Evolutionary conservation across 2,797 vertebrate species (phyloP), one percentile per base, ranked within the genome.

Genomic region (Huso huso): DNA sequence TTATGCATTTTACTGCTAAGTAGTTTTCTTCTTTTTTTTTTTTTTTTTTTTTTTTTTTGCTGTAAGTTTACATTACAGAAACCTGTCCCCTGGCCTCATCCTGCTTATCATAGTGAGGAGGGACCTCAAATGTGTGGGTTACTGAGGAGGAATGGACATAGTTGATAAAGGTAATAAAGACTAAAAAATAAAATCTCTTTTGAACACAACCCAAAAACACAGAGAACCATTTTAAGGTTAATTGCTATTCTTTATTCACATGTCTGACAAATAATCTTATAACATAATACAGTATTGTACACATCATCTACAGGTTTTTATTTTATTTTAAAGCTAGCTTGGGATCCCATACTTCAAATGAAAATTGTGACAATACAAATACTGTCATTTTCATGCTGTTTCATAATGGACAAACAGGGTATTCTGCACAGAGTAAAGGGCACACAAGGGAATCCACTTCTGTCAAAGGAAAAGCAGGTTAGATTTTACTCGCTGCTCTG

Each of bases 181-280:
- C 11, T 9, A 60, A 66, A 51, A 48, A 12, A 9, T 51, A 48
- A 9, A n/a, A 52, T 18, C 48, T 51, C 48, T 62, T 13, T 48
- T 67, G 12, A 67, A n/a, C 13, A 6, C 7, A 37, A 66, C 65
- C n/a, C 9, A 65, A 49, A 15, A 10, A 61, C 48, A 64, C 23
- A 53, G 8, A 3, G 50, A 48, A 65, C 11, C 7, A 23, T 11
- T 37, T 7, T 60, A 6, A 51, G 51, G 61, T 68, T 68, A 57
- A 68, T 68, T 53, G 55, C 6, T 68, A 64, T 64, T 64, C 63
- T 68, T 68, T 63, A 68, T 64, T 64, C 62, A 69, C 48, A 69
- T 60, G 10, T 64, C 52, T 59, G 55, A 69, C 66, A 48, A 18
- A 68, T 9, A 64, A 57, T 63, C 13, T 68, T n/a, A 18, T 62